Evolutionary conservation across 2,797 vertebrate genomes (phyloP), one percentile per base, ranked within the genome.

Genomic region (Eupleurogrammus muticus): DNA sequence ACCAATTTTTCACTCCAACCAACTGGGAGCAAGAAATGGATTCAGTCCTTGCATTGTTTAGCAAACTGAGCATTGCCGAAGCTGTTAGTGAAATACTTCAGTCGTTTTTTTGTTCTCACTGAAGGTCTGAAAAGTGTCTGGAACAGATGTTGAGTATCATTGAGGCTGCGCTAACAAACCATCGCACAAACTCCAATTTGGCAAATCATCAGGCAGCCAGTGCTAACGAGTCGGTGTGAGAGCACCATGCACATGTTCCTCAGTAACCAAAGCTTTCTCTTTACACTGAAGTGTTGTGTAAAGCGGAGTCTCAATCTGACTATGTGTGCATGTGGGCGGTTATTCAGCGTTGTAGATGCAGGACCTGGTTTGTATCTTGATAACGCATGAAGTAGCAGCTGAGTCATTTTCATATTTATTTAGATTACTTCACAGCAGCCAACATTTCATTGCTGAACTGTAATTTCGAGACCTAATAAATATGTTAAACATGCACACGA

Each of bases 351-450:
- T 35, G 36, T 21, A 54, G 34, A 56, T 49, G 17, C 34, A 32
- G 46, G 55, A 38, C 2, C 28, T 17, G 32, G 6, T 57, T 13
- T 59, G 61, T 56, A 11, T 79, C 20, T 48, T 42, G 54, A 59
- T 55, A 28, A 16, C 61, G 58, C 48, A 48, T 14, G 17, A 53
- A 38, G 17, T 17, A 64, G 48, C 55, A 69, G 44, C 46, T 62
- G 61, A 69, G 21, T 66, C 59, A 78, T 54, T 79, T 66, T 62
- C 59, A 50, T 63, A 42, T 68, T 60, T 32, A 61, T 59, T 73
- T 58, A 50, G 21, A 52, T 16, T 2, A n/a, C 52, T 44, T 36
- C 47, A 51, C 24, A 47, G n/a, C 40, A 48, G 55, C 20, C 71
- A 63, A 9, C 24, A n/a, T 68, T 19, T 64, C 19, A 19, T 5